Percentiles rank a stretch among this genome's conserved stretches.
Evolutionary conservation across 2,888 invertebrate species (phyloP).

Genomic region (Mongoloraphidia duomilia): DNA sequence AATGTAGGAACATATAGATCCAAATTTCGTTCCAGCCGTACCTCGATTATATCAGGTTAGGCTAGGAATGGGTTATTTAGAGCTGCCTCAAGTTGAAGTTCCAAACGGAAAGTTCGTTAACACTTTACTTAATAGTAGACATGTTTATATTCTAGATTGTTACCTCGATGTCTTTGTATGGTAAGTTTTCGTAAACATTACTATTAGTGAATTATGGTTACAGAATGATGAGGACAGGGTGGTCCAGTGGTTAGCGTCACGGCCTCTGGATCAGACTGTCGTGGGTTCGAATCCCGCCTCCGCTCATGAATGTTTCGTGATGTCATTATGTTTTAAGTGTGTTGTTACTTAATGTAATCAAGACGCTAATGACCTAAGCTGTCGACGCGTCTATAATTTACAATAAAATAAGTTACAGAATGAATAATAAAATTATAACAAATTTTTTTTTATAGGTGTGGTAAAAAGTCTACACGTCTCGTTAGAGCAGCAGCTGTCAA

Average conservation of each 20-base stretch:
- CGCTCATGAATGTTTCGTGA: too few species aligned
- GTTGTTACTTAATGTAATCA: too few species aligned
- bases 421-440: background rate
- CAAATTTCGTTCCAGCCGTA: conserved; percentile 44
- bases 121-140: conserved; percentile 69
- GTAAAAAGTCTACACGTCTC: conserved; percentile 89
- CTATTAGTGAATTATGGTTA: background rate
- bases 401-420: too few species aligned
- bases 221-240: too few species aligned
- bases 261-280: too few species aligned
- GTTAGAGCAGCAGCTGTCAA: conserved; percentile 94
- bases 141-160: conserved; percentile 94
- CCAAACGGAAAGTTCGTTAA: conserved; percentile 63
- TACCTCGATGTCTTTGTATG: conserved; percentile 89
- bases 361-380: too few species aligned
- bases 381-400: too few species aligned
- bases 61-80: conserved; percentile 96
- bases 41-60: conserved; percentile 88
- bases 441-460: conserved; percentile 55
- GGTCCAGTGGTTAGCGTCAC: too few species aligned
- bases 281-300: too few species aligned
- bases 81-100: conserved; percentile 83
- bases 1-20: conserved; percentile 54
- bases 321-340: too few species aligned
- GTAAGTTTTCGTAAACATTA: conserved; percentile 36